Conservation (phyloP, 2,888 invertebrate species). For the Archips xylosteana region DNA sequence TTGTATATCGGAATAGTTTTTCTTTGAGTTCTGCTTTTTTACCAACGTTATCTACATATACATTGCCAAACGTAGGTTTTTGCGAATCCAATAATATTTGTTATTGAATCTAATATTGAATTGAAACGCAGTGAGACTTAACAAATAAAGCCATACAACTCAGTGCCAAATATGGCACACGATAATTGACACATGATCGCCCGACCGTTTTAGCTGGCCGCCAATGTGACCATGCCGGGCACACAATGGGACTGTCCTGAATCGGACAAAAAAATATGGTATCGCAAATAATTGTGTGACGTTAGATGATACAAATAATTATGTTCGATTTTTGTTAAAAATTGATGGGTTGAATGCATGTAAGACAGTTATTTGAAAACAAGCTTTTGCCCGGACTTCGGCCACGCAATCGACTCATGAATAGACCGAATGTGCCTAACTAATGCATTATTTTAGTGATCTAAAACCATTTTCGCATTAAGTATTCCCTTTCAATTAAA, state of each 20-base stretch:
- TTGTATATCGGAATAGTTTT: too few relatives aligned
- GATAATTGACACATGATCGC: constrained; percentile 36
- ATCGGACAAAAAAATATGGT: background rate
- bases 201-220: constrained; percentile 17
- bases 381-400: too few relatives aligned
- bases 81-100: background rate
- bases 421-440: too few relatives aligned
- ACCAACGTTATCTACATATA: too few relatives aligned
- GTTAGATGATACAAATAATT: constrained; percentile 2
- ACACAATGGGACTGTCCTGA: constrained; percentile 36
- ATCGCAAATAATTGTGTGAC: constrained; percentile 14
- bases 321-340: background rate
- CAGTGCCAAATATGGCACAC: constrained; percentile 21
- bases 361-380: too few relatives aligned
- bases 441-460: too few relatives aligned
- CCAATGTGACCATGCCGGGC: constrained; percentile 38
- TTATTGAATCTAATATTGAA: background rate
- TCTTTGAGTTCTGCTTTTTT: too few relatives aligned
- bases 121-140: background rate
- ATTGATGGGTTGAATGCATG: background rate
- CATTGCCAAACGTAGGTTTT: background rate
- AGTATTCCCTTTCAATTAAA: too few relatives aligned
- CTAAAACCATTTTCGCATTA: too few relatives aligned
- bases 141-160: constrained; percentile 18
- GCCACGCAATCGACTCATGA: too few relatives aligned